A percentile compares a stretch with the other conserved stretches of the same genome.
phyloP scores from a whole-genome alignment of 2,797 vertebrate species.

The Sebastes hubbsi region DNA sequence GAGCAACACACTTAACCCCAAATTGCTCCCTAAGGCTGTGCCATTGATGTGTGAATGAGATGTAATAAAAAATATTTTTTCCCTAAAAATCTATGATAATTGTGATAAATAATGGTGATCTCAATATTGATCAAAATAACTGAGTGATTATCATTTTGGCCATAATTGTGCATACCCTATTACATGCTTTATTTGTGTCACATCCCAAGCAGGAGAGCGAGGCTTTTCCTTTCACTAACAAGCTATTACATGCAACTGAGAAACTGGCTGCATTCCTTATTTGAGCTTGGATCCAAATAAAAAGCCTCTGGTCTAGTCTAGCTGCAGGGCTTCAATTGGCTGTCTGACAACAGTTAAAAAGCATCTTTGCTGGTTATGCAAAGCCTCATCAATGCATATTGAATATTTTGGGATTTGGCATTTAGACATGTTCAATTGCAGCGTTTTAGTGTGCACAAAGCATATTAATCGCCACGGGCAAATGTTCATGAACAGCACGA shows the following conservation, averaged over 20 bases:
- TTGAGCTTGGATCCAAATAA: conserved; percentile 2
- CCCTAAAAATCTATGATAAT: no score
- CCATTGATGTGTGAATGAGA: no score
- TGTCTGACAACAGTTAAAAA: conserved; percentile 2
- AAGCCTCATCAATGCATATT: not conserved
- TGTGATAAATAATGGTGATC: no score
- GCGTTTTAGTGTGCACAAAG: not conserved
- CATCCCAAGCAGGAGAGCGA: not conserved
- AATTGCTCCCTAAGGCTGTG: no score
- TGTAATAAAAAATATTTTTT: no score
- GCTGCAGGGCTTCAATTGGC: not conserved
- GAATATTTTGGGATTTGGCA: not conserved
- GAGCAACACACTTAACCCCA: no score
- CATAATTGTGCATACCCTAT: not conserved
- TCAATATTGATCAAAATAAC: no score
- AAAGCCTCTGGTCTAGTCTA: not conserved
- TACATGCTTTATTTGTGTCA: not conserved
- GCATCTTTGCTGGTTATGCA: not conserved
- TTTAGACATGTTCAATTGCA: not conserved
- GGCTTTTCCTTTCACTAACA: conserved; percentile 17
- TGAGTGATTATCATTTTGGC: no score
- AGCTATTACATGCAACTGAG: conserved; percentile 17
- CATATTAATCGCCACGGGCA: not conserved
- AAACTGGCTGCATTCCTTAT: conserved; percentile 25
- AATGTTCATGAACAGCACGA: not conserved